Conservation (phyloP, 2,797 vertebrate genomes). For the Alectoris magna region DNA sequence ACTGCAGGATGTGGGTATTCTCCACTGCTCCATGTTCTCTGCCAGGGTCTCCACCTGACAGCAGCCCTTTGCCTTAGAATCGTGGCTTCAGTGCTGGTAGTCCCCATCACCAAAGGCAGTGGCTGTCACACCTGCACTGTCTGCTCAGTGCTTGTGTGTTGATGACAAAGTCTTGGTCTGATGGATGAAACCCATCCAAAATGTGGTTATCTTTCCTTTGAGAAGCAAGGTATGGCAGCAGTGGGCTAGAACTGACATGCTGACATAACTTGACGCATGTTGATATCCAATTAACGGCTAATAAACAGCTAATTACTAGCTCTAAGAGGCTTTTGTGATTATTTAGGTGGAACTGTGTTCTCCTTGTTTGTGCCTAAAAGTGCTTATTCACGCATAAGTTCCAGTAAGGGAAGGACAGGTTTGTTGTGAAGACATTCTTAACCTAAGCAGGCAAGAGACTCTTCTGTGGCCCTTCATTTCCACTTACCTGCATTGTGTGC, state of each 20-base stretch:
- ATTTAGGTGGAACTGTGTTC: neutral
- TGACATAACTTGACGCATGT: neutral
- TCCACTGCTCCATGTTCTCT: neutral
- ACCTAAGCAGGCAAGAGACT: neutral
- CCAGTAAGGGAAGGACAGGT: neutral
- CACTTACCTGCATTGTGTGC: neutral
- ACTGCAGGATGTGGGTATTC: fast-evolving
- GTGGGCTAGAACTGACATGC: neutral
- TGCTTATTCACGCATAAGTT: neutral
- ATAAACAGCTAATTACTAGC: neutral
- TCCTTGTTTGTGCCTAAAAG: neutral
- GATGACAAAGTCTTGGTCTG: neutral
- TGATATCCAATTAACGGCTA: conserved; percentile 32
- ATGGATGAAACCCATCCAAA: neutral
- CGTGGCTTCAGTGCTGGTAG: neutral
- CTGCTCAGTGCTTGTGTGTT: neutral
- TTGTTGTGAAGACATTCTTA: neutral
- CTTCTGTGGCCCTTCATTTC: neutral
- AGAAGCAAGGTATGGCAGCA: neutral
- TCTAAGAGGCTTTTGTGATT: neutral
- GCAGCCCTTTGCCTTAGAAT: neutral
- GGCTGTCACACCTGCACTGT: neutral
- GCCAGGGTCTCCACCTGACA: neutral
- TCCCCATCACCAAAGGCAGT: neutral
- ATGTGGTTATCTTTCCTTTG: neutral